phyloP scores from a whole-genome alignment of 1,140 invertebrate genomes.

The Rhyzopertha dominica region DNA sequence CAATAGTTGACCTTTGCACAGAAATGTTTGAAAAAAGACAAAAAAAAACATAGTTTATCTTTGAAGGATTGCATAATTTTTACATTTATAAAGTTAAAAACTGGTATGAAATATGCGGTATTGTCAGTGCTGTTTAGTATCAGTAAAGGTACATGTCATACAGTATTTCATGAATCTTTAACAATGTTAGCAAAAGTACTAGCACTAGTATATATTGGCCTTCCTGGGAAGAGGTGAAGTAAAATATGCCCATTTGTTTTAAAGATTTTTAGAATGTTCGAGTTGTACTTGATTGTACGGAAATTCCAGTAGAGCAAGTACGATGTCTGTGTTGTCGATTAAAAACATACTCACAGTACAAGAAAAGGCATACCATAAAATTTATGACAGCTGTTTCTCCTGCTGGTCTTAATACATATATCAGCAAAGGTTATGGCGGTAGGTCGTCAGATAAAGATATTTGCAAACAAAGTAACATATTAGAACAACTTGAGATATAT shows the following conservation, averaged over 20 bases:
- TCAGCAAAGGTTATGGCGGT: conserved; percentile 8
- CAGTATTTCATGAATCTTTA: conserved; percentile 4
- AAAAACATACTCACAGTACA: conserved; percentile 8
- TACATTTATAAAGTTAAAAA: conserved; percentile 15
- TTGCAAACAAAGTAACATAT: background rate
- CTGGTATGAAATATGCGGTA: conserved; percentile 8
- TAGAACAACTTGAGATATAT: background rate
- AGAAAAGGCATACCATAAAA: conserved; percentile 5
- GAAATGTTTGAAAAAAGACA: background rate
- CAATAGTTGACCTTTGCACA: too few species aligned
- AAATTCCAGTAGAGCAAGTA: conserved; percentile 7
- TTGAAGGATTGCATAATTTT: conserved; percentile 6
- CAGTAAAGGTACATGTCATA: conserved; percentile 6
- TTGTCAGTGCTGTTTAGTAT: conserved; percentile 6
- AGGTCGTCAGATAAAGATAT: conserved; percentile 7
- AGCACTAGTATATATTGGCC: conserved; percentile 2
- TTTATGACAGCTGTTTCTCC: conserved; percentile 8
- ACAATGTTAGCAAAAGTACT: background rate
- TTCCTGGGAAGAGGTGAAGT: conserved; percentile 3
- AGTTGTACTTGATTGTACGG: conserved; percentile 16
- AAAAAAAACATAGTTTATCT: background rate
- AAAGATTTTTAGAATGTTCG: conserved; percentile 10
- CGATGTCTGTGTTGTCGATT: conserved; percentile 1
- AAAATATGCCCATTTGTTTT: conserved; percentile 14
- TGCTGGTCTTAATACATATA: conserved; percentile 2